Evolutionary conservation across 2,113 vertebrate species (phyloP), one percentile per base, ranked within the genome.

Genomic region (Sclerurus mexicanus): DNA sequence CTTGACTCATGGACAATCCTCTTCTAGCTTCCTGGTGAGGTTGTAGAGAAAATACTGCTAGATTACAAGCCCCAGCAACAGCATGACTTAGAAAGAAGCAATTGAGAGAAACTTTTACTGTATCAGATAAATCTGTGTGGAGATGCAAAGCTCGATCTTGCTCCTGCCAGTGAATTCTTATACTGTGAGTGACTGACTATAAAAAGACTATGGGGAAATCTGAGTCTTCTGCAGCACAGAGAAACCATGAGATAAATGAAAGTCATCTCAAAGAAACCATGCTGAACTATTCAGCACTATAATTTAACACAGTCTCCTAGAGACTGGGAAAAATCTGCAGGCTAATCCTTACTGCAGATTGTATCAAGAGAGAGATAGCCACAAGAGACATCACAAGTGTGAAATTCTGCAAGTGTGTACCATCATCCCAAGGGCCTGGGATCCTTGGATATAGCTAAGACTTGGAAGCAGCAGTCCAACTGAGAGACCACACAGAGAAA

Each of bases 241-340:
- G 82, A 88, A 92, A 58, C 25, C n/a, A 30, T 44, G 79, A 92
- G 46, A 73, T 86, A 90, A 88, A 72, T 75, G 49, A 63, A 97
- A 94, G 66, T 46, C 4, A 28, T 76, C 46, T 69, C 72, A 69
- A 86, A 85, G 75, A 60, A 85, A 55, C 28, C n/a, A 35, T 27
- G 35, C 46, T 85, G 74, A 93, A 82, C 75, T 80, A 47, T 80
- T 56, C 74, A 83, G 16, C 39, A 10, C 16, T 91, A 4, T 68
- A 42, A 87, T 85, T 87, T 73, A 81, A 58, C 47, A 37, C 31
- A 69, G 58, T 76, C 71, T 88, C 59, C 73, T 84, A 80, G 86
- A 87, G 60, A 89, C 56, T 86, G 19, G 24, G 27, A 82, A 58
- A 72, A 84, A 49, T 53, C 78, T 87, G 28, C 16, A 4, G 37